These are phyloP conservation scores for Phymastichus coffea DNA, from an alignment of 1,140 invertebrate species.

Conservation along the genomic window DNA sequence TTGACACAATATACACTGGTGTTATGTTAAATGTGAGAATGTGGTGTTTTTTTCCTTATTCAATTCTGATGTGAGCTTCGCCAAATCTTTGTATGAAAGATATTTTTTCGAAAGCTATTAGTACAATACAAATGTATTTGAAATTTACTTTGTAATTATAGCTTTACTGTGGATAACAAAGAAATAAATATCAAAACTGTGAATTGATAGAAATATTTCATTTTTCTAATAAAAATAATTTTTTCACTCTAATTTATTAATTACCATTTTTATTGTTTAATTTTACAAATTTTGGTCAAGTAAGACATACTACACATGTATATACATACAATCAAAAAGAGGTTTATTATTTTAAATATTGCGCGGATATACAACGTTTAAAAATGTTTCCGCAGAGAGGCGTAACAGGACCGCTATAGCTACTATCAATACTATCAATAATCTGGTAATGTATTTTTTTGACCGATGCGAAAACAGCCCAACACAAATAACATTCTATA, in stretches of 20 bases:
- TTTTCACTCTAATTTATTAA: not conserved
- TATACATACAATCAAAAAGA: too few relatives aligned
- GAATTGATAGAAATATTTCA: not conserved
- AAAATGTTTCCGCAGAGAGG: too few relatives aligned
- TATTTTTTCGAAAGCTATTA: conserved; percentile 8
- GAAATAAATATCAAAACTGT: not conserved
- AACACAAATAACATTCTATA: too few relatives aligned
- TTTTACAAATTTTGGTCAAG: too few relatives aligned
- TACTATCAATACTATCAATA: too few relatives aligned
- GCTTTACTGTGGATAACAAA: conserved; percentile 3
- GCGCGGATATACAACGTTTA: too few relatives aligned
- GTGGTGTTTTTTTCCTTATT: conserved; percentile 33
- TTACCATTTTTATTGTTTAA: not conserved
- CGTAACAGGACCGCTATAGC: too few relatives aligned
- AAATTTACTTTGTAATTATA: conserved; percentile 22
- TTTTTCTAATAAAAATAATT: not conserved
- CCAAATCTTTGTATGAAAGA: conserved; percentile 14
- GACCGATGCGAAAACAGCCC: too few relatives aligned
- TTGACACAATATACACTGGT: conserved; percentile 58
- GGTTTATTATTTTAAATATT: too few relatives aligned
- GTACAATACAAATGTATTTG: conserved; percentile 19
- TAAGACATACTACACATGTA: too few relatives aligned
- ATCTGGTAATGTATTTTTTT: too few relatives aligned
- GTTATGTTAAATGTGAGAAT: conserved; percentile 57
- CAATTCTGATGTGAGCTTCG: conserved; percentile 6